These are phyloP conservation scores for Varroa destructor DNA, from an alignment of 1,140 invertebrate species.

Conservation along the genomic window DNA sequence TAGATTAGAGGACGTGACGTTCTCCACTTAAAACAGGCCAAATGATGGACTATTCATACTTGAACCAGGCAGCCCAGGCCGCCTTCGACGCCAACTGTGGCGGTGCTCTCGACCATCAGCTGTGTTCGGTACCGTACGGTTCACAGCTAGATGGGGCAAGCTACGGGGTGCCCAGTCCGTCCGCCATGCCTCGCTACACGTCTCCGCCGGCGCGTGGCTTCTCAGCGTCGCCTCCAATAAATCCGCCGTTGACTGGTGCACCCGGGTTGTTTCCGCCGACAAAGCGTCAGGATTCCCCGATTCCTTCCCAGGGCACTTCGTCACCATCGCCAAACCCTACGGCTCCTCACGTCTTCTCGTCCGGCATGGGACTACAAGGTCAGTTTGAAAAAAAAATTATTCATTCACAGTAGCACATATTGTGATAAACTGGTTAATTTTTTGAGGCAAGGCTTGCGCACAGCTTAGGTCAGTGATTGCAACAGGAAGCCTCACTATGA, in stretches of 20 bases:
- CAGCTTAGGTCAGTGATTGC: too few species aligned
- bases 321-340: conserved; percentile 18
- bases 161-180: conserved; percentile 19
- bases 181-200: conserved; percentile 27
- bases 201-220: conserved; percentile 12
- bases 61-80: conserved; percentile 25
- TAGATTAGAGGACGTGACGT: background rate
- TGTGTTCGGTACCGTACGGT: conserved; percentile 6
- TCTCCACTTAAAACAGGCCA: background rate
- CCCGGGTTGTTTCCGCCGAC: conserved; percentile 8
- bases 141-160: background rate
- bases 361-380: conserved; percentile 23
- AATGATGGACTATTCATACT: conserved; percentile 27
- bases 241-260: conserved; percentile 2
- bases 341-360: conserved; percentile 16
- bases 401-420: background rate
- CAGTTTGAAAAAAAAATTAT: background rate
- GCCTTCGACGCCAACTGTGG: conserved; percentile 26
- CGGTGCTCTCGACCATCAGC: conserved; percentile 18
- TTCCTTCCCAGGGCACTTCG: conserved; percentile 24
- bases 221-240: conserved; percentile 5
- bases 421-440: background rate
- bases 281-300: conserved; percentile 9
- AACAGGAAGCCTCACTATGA: too few species aligned
- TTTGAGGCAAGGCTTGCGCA: background rate